Base-by-base conservation (phyloP, 1,140 invertebrate genomes). In the Parapsyche elsis region DNA sequence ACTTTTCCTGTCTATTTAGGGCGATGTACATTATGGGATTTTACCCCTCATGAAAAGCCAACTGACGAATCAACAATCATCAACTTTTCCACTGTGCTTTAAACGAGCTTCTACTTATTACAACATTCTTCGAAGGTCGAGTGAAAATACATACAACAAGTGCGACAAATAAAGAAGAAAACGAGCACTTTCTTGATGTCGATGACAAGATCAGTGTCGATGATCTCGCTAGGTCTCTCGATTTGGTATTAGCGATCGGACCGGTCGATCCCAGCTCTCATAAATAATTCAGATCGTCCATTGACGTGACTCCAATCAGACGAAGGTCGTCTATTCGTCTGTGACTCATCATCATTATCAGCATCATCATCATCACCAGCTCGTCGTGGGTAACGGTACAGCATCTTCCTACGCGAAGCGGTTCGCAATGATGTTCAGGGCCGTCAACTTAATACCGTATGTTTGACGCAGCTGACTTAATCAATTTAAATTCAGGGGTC, bases 241-340 rank as follows among this genome's bases (percentile, higher is more conserved):
- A 53, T 14, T n/a, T 53, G 49, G 16, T 38, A 53, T 14, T 9
- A 53, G 49, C 49, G 12, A 10, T 53, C 49, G 16, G 49, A 53
- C 49, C 7, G 21, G 57, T 61, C 16, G 57, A 61, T 19, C 57
- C 49, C 57, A 21, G n/a, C 21, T 21, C 21, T 61, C 57, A 67
- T 67, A 67, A 67, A 67, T 67, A 26, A 67, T 67, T 67, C 64
- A 67, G 24, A 14, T 19, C 64, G 64, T 61, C 49, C 49, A 53
- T 53, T 53, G 49, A 53, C 49, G 49, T 61, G 24, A 67, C 23
- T 67, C 24, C 9, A 19, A n/a, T 16, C 59, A 61, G 64, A 67
- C 64, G 64, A 67, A 67, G 64, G 64, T 67, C 64, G 64, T 67
- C 64, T 67, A 0, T 24, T n/a, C n/a, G n/a, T n/a, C n/a, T 61